Percentiles rank a stretch among this genome's conserved stretches.
These are phyloP conservation scores for Podarcis cretensis DNA, from an alignment of 2,113 vertebrate species.

Conservation along the genomic window DNA sequence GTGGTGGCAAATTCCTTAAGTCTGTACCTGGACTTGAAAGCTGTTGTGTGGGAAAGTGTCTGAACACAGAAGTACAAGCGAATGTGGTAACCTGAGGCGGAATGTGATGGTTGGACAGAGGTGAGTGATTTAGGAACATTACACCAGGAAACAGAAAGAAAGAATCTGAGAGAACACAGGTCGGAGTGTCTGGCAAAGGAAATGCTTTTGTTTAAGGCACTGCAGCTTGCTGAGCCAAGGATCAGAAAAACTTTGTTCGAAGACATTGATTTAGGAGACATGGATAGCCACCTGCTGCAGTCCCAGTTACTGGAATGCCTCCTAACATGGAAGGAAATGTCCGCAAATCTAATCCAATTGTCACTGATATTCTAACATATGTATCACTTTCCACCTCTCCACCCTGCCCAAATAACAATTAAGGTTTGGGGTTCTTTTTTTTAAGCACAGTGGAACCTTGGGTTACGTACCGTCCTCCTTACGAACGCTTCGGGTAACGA, in stretches of 20 bases:
- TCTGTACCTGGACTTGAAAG: neutral
- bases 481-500: no score
- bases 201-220: neutral
- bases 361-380: slow-evolving; percentile 14
- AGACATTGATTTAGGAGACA: slow-evolving; percentile 12
- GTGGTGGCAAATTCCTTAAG: neutral
- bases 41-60: neutral
- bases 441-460: no score
- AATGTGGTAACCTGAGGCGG: neutral
- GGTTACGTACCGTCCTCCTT: no score
- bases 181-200: neutral
- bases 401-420: slow-evolving; percentile 58
- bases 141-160: slow-evolving; percentile 5
- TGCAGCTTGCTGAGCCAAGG: slow-evolving; percentile 12
- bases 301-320: slow-evolving; percentile 26
- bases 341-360: slow-evolving; percentile 52
- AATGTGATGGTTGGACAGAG: neutral
- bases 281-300: neutral
- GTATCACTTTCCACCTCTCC: slow-evolving; percentile 47
- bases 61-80: slow-evolving; percentile 15
- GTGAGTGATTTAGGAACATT: neutral
- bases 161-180: neutral
- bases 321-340: neutral
- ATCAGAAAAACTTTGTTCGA: neutral
- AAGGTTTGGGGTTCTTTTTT: slow-evolving; percentile 3